Percentiles rank a stretch among this genome's conserved stretches.
Conservation (phyloP, 2,113 vertebrate species). For the Perca fluviatilis region DNA sequence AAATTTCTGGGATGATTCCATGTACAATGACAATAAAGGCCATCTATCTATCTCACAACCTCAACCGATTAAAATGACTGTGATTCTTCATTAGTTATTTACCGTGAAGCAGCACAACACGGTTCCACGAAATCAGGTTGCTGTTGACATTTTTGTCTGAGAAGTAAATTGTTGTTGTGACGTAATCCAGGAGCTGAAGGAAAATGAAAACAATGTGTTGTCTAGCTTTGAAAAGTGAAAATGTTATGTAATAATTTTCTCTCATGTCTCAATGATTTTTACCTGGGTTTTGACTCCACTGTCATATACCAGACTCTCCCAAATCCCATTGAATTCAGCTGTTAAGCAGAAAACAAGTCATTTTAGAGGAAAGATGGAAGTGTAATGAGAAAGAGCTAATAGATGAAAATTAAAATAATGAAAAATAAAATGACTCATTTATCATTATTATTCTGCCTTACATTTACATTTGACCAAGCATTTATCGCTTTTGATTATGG, state of each 20-base stretch:
- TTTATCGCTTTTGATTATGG: not conserved
- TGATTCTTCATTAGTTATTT: slow-evolving; percentile 42
- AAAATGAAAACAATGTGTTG: slow-evolving; percentile 14
- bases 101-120: slow-evolving; percentile 97
- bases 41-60: not conserved
- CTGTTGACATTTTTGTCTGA: slow-evolving; percentile 96
- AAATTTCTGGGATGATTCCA: no score
- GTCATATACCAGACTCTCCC: slow-evolving; percentile 97
- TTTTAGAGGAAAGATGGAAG: not conserved
- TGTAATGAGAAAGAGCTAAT: not conserved
- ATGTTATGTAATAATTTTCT: not conserved
- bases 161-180: slow-evolving; percentile 93
- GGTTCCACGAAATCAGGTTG: slow-evolving; percentile 96
- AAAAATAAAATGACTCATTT: not conserved
- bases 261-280: slow-evolving; percentile 44
- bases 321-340: slow-evolving; percentile 97
- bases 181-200: slow-evolving; percentile 93
- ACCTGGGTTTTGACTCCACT: slow-evolving; percentile 93
- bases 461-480: not conserved
- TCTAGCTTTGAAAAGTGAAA: not conserved
- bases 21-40: no score
- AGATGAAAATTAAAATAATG: not conserved
- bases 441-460: not conserved
- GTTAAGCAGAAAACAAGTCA: slow-evolving; percentile 17
- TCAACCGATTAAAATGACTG: not conserved